A percentile compares a stretch with the other conserved stretches of the same genome.
Evolutionary conservation across 2,797 vertebrate species (phyloP).

Genomic region (Lacerta agilis): DNA sequence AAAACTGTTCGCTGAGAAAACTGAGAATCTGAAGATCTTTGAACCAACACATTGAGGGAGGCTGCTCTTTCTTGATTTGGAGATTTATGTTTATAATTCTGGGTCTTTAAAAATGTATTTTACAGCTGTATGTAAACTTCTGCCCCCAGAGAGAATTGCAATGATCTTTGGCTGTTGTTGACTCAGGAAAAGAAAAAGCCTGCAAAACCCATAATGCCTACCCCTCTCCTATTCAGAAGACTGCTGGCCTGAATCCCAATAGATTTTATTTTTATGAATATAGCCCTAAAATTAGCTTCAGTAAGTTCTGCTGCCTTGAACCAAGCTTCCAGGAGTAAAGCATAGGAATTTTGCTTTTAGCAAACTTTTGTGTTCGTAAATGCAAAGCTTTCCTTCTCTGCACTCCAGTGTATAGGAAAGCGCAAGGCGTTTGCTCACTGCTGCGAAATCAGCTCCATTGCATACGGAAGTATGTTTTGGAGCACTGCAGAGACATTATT

Average conservation of each 20-base stretch:
- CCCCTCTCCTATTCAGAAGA: slow-evolving; percentile 25
- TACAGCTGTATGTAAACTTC: not conserved
- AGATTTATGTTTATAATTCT: not conserved
- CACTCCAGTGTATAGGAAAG: accelerated
- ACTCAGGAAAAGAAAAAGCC: slow-evolving; percentile 48
- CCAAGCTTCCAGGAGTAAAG: slow-evolving; percentile 3
- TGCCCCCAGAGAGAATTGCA: not conserved
- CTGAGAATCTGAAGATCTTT: not conserved
- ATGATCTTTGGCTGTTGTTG: not conserved
- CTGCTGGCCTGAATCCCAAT: slow-evolving; percentile 29
- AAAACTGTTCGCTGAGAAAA: not conserved
- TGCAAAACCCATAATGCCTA: slow-evolving; percentile 40
- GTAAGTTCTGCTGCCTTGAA: not conserved
- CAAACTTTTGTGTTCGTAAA: slow-evolving; percentile 16
- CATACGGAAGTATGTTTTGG: not conserved
- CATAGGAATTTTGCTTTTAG: slow-evolving; percentile 7
- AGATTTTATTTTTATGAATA: slow-evolving; percentile 20
- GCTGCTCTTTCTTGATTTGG: not conserved
- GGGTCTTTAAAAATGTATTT: not conserved
- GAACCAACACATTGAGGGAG: not conserved
- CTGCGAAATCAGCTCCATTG: not conserved
- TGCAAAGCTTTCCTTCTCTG: not conserved
- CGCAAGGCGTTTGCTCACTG: not conserved
- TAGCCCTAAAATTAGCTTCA: slow-evolving; percentile 21
- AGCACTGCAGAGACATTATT: not conserved